Base-by-base conservation (phyloP, 1,140 invertebrate species). In the Agrilus planipennis region DNA sequence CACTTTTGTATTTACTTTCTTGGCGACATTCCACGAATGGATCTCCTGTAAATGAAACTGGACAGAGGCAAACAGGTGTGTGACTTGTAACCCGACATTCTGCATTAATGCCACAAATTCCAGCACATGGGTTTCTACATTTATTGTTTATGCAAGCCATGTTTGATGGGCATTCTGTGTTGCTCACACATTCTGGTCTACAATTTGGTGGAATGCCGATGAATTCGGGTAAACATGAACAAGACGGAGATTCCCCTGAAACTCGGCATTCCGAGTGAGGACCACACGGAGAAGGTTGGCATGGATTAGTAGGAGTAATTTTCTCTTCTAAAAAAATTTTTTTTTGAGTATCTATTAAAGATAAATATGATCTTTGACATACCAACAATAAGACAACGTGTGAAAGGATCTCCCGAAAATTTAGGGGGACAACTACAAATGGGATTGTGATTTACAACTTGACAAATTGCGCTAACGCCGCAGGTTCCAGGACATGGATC, bases 231-330 rank as follows among this genome's bases (percentile, higher is more conserved):
- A 74, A 58, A 63, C 79, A 81, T 25, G 75, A 71, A 49, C 81
- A 84, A 1, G 72, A 73, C 2, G 77, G 71, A 23, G 66, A 64
- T 27, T 72, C 68, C 34, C 72, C 72, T 34, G 71, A 52, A 32
- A 68, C 59, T 57, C 68, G 67, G 52, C 81, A 84, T 52, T 74
- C 57, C 4, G 80, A 68, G 58, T 83, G 78, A 10, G 76, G 72
- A 39, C 81, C 81, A 62, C 81, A 85, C 15, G 77, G 77, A 32
- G 76, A 76, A 34, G 78, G 76, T 34, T 69, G 57, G 49, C 80
- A 83, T 11, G 75, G 73, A 51, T 78, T 72, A 46, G 67, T 55
- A 50, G 68, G 54, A 31, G 55, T 54, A 29, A 45, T 29, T 4
- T 52, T 51, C 36, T 64, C 60, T 30, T 59, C 60, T 41, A 47